Evolutionary conservation across 2,888 invertebrate genomes (phyloP).

Genomic region (Labia minor): DNA sequence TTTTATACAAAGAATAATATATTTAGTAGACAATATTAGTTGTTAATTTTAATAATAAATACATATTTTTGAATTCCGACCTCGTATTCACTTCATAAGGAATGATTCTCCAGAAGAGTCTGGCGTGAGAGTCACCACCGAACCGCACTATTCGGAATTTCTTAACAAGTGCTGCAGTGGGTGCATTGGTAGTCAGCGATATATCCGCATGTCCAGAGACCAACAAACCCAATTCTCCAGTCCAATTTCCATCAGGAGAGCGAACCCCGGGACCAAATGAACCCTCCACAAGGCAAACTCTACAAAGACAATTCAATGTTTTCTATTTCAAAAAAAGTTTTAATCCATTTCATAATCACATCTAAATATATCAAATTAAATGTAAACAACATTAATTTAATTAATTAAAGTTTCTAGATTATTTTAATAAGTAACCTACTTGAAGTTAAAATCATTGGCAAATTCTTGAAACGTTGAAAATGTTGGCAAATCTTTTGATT

Average conservation of each 20-base stretch:
- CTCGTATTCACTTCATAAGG: neutral
- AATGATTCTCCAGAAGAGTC: neutral
- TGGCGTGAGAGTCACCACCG: neutral
- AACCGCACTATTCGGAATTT: neutral
- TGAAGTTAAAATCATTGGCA: neutral
- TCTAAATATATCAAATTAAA: neutral
- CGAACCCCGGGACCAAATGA: neutral
- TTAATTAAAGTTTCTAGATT: too few relatives aligned
- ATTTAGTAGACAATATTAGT: too few relatives aligned
- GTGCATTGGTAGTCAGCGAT: neutral
- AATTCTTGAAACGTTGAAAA: neutral
- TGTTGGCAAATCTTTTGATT: neutral
- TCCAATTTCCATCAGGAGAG: neutral
- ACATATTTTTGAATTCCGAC: neutral
- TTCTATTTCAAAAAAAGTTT: neutral
- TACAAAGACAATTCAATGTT: neutral
- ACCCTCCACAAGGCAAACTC: neutral
- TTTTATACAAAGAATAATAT: too few relatives aligned
- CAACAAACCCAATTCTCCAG: neutral
- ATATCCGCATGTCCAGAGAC: neutral
- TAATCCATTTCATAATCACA: neutral
- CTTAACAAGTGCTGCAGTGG: neutral
- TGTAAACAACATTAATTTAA: too few relatives aligned
- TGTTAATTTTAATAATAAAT: too few relatives aligned
- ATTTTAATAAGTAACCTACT: too few relatives aligned